phyloP scores from a whole-genome alignment of 2,888 invertebrate species.

The Helleia helle region DNA sequence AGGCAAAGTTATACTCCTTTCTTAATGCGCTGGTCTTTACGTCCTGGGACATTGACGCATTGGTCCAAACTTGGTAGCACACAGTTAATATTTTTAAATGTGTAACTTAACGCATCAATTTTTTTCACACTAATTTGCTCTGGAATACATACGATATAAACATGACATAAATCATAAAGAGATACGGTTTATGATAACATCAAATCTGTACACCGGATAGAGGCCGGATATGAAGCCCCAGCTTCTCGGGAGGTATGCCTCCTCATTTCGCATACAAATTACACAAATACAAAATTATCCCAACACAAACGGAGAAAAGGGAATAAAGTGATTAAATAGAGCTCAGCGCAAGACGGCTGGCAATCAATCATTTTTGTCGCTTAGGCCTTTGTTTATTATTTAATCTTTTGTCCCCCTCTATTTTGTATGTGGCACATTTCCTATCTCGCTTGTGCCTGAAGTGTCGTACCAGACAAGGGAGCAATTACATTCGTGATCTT shows the following conservation, averaged over 20 bases:
- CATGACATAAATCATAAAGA: slow-evolving; percentile 4
- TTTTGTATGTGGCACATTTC: slow-evolving; percentile 27
- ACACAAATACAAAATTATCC: slow-evolving; percentile 73
- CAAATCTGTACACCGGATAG: slow-evolving; percentile 45
- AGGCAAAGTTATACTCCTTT: no score
- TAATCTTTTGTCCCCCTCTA: slow-evolving; percentile 40
- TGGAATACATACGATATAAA: no score
- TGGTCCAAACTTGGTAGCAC: no score
- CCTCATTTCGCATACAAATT: slow-evolving; percentile 71
- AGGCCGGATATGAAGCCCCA: slow-evolving; percentile 55
- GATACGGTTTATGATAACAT: slow-evolving; percentile 46
- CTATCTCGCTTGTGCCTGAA: slow-evolving; percentile 62
- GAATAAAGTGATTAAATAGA: slow-evolving; percentile 76
- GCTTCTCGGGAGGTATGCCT: slow-evolving; percentile 48
- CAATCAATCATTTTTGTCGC: slow-evolving; percentile 75
- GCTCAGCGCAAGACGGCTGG: slow-evolving; percentile 72
- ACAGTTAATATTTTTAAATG: no score
- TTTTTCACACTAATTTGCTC: no score
- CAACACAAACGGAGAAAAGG: slow-evolving; percentile 73
- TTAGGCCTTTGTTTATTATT: slow-evolving; percentile 60
- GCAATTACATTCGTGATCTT: slow-evolving; percentile 76
- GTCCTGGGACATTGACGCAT: no score
- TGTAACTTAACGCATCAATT: no score
- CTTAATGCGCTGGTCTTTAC: no score
- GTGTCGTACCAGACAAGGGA: slow-evolving; percentile 73